Base-by-base conservation (phyloP, 2,113 vertebrate species). In the Gasterosteus nipponicus region DNA sequence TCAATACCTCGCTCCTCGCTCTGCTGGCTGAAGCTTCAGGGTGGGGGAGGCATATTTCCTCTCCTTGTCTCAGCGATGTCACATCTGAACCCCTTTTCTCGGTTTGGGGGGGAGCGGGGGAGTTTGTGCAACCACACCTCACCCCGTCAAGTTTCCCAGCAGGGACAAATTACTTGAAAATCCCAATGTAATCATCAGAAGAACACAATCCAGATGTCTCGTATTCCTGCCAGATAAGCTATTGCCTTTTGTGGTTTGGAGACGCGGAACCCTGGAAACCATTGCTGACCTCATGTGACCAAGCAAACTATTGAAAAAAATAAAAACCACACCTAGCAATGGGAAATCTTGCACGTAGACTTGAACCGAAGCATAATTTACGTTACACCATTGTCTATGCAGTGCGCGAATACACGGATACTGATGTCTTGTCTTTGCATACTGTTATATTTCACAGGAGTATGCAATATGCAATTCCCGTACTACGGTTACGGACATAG, bases 191-290 rank as follows among this genome's bases (percentile, higher is more conserved):
- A 57, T 72, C 49, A 41, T 59, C 14, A 66, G 39, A 69, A 59
- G 35, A 69, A 80, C 64, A 15, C 18, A 70, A 63, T 65, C 9
- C 75, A 86, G 63, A 83, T 81, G 82, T 70, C 44, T n/a, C 19
- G 16, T 31, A 60, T 77, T 69, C 14, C 61, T 62, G 19, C 6
- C 58, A 68, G 58, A 75, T 57, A 44, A 64, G 73, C 46, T 19
- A 59, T 22, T 73, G 35, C n/a, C 59, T 80, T 54, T 62, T 81
- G 18, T 16, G 5, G 16, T 14, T 47, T 47, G 46, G 42, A 44
- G 12, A 46, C 44, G 15, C 4, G 44, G 14, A 46, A 46, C 44
- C 44, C 14, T 15, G 15, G 7, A 19, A 19, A 49, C 7, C 16
- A 7, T 16, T 46, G 42, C 11, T 15, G 4, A 46, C 18, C 42